Evolutionary conservation across 1,140 invertebrate species (phyloP), one percentile per base, ranked within the genome.

Genomic region (Dreissena polymorpha): DNA sequence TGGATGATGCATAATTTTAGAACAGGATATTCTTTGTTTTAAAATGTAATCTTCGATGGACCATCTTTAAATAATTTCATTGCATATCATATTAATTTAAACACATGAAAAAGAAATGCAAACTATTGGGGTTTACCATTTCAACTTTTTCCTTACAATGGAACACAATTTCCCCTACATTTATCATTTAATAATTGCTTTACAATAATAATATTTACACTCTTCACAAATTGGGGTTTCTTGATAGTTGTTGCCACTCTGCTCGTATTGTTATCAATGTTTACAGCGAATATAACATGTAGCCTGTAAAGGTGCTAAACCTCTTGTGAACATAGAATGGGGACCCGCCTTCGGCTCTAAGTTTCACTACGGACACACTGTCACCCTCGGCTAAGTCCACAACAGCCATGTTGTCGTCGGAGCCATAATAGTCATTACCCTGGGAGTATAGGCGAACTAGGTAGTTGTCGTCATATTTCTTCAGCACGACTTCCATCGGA

Each of bases 381-480:
- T 74, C 72, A 8, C 25, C 57, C 50, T 10, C 27, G 8, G 39
- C 57, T 16, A 74, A 57, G 1, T 74, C 18, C n/a, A 73, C 23
- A 16, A 73, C 70, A 18, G n/a, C 70, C 70, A 73, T 73, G 55
- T 73, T 73, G 16, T 27, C 27, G 16, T 53, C 72, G 0, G 72
- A 13, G 8, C 57, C 72, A 39, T 27, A 18, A 60, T 16, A 23
- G 10, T 25, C 25, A 10, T 21, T 27, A 25, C 57, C 57, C 21
- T 18, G 16, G 12, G 57, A 57, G 29, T 74, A 74, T 29, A 74
- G 8, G 0, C 1, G 29, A 51, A 74, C 63, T 13, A 14, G 5
- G 23, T n/a, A n/a, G n/a, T 29, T 16, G 7, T 63, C 29, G 10
- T 39, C 25, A 29, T 74, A 60, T 16, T 55, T 53, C 16, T 63